Percentiles rank a stretch among this genome's conserved stretches.
Evolutionary conservation across 2,797 vertebrate species (phyloP).

Genomic region (Peromyscus eremicus): DNA sequence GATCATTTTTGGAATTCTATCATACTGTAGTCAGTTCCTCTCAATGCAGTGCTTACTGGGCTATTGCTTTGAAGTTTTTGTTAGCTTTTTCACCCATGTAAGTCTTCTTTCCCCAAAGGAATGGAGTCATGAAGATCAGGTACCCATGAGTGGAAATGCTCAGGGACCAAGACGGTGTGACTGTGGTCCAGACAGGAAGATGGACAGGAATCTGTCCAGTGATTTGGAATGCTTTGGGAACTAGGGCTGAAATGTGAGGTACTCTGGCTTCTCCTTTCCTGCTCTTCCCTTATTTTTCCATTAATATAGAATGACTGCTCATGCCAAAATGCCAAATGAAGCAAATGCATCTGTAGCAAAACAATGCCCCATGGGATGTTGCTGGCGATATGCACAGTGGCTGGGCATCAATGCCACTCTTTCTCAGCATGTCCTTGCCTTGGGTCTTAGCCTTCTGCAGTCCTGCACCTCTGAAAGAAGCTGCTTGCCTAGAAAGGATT

Average conservation of each 20-base stretch:
- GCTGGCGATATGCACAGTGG: neutral
- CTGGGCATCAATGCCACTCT: neutral
- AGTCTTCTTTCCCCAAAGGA: neutral
- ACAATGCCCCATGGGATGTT: rapidly evolving
- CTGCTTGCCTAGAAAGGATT: neutral
- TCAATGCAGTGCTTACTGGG: neutral
- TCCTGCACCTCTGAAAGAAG: neutral
- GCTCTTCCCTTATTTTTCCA: neutral
- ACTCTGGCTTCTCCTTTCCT: neutral
- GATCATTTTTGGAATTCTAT: neutral
- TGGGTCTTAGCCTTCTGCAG: neutral
- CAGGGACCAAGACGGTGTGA: neutral
- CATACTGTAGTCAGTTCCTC: neutral
- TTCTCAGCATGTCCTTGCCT: neutral
- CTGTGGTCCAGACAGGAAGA: neutral
- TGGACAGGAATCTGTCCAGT: neutral
- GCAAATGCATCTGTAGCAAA: neutral
- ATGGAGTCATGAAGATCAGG: neutral
- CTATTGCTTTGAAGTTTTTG: constrained; percentile 6
- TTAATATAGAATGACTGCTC: neutral
- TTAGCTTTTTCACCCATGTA: neutral
- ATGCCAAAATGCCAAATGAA: neutral
- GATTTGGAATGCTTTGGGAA: neutral
- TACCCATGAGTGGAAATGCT: neutral
- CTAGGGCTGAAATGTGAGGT: neutral